Base-by-base conservation (phyloP, 2,797 vertebrate species). In the Sebastolobus alascanus region DNA sequence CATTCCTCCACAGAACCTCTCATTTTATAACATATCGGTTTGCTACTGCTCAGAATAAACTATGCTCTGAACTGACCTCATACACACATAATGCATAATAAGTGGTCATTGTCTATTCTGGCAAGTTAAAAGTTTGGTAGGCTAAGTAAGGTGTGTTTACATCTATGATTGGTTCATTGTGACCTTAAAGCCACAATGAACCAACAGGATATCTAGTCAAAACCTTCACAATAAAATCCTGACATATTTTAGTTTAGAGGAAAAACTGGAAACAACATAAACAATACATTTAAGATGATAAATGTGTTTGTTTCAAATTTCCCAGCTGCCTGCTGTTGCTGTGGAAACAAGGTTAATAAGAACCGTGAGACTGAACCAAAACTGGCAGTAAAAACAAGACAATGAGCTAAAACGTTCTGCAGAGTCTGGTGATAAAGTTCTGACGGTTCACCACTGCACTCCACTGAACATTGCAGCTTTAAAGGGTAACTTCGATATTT, bases 1-100 rank as follows among this genome's bases (percentile, higher is more conserved):
- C 56, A 70, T 68, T 65, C 16, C 66, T 75, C 22, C 37, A 60
- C 14, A 52, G 11, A 55, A 9, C 6, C 33, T 69, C n/a, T 33
- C 10, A 13, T 64, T 33, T 25, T 14, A 40, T 25, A 29, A 58
- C 5, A 2, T 6, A 18, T 25, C 1, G 2, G 10, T 50, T 50
- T 55, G n/a, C 18, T 46, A 5, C 22, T 56, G 16, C 20, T 52
- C 4, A 5, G 11, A 61, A 37, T 4, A 63, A 63, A 55, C 27
- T 18, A 7, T 60, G 25, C 33, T 69, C 6, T 81, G 9, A 52
- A 38, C 18, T 33, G 63, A 67, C 9, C 38, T 38, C 35, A 20
- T 22, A 22, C 43, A 71, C 13, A 56, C 33, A 27, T 55, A 12
- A 22, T 4, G 5, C 2, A 38, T 20, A 20, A 1, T 37, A 37